Evolutionary conservation across 2,113 vertebrate species (phyloP), one percentile per base, ranked within the genome.

Genomic region (Megalops atlanticus): DNA sequence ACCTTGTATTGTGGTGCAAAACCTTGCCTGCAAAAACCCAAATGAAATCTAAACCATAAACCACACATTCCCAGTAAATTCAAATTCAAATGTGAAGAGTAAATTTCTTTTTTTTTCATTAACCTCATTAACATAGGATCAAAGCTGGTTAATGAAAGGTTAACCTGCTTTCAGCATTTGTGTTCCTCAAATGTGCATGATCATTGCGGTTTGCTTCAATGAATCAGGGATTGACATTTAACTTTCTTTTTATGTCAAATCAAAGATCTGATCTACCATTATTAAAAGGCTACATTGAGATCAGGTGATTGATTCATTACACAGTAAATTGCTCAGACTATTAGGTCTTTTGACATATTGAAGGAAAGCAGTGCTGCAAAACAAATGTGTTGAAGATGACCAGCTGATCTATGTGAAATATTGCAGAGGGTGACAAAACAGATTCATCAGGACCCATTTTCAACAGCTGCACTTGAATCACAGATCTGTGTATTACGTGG

Each of bases 131-230:
- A 14, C 40, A 36, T 69, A 18, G 2, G 15, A 45, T 74, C 24
- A n/a, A n/a, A n/a, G n/a, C n/a, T n/a, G n/a, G n/a, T n/a, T n/a
- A n/a, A n/a, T n/a, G n/a, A n/a, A n/a, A n/a, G 36, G 79, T 70
- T 80, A 45, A 70, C 79, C 70, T 49, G 21, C 70, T 74, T 80
- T 80, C 41, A 70, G 74, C 78, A 73, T 80, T 47, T 79, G n/a
- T 27, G 72, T 38, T 68, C 27, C 40, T 49, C 16, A 16, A 18
- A 33, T 27, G 52, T 80, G 35, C 33, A 47, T 40, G 27, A n/a
- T 36, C 47, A 72, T 79, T 52, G 45, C n/a, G 31, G 49, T 72
- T 49, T 43, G 47, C 27, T 38, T 74, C 15, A 47, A 36, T 72
- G 35, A 73, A 52, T 80, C 31, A 73, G 54, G 68, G 54, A 78